Percentiles rank a stretch among this genome's conserved stretches.
Evolutionary conservation across 2,888 invertebrate genomes (phyloP).

Genomic region (Protodeltote pygarga): DNA sequence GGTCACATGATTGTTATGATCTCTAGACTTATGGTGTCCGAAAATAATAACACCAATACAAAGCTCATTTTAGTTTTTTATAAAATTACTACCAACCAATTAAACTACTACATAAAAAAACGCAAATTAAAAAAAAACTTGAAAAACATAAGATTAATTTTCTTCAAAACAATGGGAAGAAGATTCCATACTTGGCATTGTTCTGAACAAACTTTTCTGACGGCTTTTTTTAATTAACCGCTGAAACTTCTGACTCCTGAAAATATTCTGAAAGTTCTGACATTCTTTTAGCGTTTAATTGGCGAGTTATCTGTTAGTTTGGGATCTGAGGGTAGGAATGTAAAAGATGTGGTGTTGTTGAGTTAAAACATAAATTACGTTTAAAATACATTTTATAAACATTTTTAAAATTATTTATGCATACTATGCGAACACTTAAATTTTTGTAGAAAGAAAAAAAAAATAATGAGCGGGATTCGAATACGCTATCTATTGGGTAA

Average conservation of each 20-base stretch:
- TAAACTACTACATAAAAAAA: constrained; percentile 21
- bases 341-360: too few relatives aligned
- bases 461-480: too few relatives aligned
- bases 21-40: too few relatives aligned
- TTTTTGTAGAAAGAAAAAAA: too few relatives aligned
- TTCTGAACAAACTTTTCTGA: constrained; percentile 39
- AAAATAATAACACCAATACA: too few relatives aligned
- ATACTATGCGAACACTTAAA: too few relatives aligned
- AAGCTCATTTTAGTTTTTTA: too few relatives aligned
- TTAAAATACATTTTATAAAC: too few relatives aligned
- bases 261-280: constrained; percentile 18
- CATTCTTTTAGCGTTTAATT: constrained; percentile 40
- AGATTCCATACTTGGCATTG: constrained; percentile 40
- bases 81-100: constrained; percentile 23
- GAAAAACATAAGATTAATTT: constrained; percentile 38
- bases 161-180: constrained; percentile 27
- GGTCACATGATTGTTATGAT: too few relatives aligned
- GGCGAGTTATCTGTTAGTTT: constrained; percentile 27
- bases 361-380: too few relatives aligned
- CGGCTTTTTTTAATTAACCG: constrained; percentile 51
- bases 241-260: constrained; percentile 27
- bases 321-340: neutral
- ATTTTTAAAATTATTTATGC: too few relatives aligned
- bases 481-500: too few relatives aligned
- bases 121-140: constrained; percentile 12